Percentiles rank a stretch among this genome's conserved stretches.
Evolutionary conservation across 2,888 invertebrate species (phyloP).

Genomic region (Yponomeuta malinellus): DNA sequence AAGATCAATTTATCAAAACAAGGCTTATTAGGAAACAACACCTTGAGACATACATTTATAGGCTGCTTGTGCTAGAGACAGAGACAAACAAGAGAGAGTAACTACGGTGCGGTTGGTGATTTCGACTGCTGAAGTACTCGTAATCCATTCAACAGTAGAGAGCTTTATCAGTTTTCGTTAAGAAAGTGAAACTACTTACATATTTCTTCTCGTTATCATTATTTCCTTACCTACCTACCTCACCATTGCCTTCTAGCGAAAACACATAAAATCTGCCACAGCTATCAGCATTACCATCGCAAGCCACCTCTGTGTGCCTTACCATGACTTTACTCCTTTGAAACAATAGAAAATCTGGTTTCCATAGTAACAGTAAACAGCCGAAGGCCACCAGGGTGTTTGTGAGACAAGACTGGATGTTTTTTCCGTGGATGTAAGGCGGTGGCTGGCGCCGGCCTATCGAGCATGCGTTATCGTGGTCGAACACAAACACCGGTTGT

Average conservation of each 20-base stretch:
- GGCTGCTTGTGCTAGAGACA: too few species aligned
- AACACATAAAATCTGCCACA: constrained; percentile 8
- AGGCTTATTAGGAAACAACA: too few species aligned
- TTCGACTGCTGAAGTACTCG: too few species aligned
- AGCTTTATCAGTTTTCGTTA: too few species aligned
- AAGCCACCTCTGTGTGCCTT: constrained; percentile 7
- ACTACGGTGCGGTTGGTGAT: too few species aligned
- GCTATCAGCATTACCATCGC: constrained; percentile 7
- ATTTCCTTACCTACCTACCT: not conserved
- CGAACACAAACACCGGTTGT: constrained; percentile 73
- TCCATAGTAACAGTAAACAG: not conserved
- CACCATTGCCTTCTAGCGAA: not conserved
- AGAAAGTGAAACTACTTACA: not conserved
- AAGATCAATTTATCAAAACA: too few species aligned
- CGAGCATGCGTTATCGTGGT: constrained; percentile 61
- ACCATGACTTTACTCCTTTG: not conserved
- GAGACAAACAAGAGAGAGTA: too few species aligned
- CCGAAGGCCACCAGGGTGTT: not conserved
- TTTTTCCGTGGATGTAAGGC: constrained; percentile 43
- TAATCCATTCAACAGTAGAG: too few species aligned
- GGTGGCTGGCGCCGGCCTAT: constrained; percentile 74
- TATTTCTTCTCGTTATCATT: not conserved
- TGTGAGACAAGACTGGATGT: constrained; percentile 23
- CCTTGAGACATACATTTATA: too few species aligned
- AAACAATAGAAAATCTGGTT: not conserved